Percentiles rank a stretch among this genome's conserved stretches.
Conservation (phyloP, 2,113 vertebrate genomes). For the Cryptotis parvus region DNA sequence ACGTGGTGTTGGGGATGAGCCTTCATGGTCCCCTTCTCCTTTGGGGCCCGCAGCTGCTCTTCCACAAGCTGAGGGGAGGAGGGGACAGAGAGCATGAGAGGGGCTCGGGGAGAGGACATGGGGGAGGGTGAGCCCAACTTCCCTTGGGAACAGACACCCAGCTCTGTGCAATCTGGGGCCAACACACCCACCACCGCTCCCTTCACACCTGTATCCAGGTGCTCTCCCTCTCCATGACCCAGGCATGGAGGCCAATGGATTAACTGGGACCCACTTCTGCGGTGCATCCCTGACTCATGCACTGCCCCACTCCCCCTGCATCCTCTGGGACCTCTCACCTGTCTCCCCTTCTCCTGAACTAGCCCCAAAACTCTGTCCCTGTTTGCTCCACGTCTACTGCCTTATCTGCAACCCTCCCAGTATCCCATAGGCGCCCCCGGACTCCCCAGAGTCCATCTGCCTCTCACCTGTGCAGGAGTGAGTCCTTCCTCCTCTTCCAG, state of each 20-base stretch:
- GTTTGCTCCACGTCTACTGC: background rate
- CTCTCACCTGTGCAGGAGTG: conserved; percentile 52
- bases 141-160: background rate
- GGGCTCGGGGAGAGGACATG: no score
- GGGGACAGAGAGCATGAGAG: background rate
- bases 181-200: no score
- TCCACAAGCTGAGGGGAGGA: conserved; percentile 57
- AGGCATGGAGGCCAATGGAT: no score
- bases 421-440: no score
- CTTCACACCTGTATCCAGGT: no score
- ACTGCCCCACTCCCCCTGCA: no score
- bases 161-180: background rate
- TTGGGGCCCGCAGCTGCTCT: conserved; percentile 33
- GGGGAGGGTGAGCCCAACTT: background rate
- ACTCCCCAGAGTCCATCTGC: background rate
- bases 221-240: no score
- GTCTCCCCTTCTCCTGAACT: no score
- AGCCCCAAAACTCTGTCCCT: background rate
- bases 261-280: no score
- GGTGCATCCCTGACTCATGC: no score
- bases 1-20: background rate
- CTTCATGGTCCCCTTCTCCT: background rate
- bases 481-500: conserved; percentile 54
- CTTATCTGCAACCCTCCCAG: no score
- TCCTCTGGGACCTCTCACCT: no score